These are phyloP conservation scores for Maconellicoccus hirsutus DNA, from an alignment of 1,140 invertebrate species.

Conservation along the genomic window DNA sequence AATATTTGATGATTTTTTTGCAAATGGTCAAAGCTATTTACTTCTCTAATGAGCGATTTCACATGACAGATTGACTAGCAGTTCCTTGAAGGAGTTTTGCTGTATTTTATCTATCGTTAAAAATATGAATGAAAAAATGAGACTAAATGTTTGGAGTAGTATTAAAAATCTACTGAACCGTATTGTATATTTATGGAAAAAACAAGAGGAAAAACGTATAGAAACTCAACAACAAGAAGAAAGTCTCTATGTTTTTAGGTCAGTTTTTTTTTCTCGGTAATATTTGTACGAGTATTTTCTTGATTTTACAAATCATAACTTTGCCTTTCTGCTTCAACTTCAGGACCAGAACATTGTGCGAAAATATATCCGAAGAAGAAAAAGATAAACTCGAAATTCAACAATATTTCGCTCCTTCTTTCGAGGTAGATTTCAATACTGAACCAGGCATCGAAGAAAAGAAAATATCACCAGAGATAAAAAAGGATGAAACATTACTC, in stretches of 20 bases:
- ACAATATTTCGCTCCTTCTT: constrained; percentile 62
- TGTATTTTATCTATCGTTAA: constrained; percentile 34
- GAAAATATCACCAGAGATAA: background rate
- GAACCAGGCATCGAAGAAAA: constrained; percentile 33
- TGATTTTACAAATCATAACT: too few species aligned
- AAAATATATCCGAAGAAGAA: constrained; percentile 58
- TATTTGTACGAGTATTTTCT: too few species aligned
- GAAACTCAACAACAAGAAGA: constrained; percentile 59
- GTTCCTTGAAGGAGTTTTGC: constrained; percentile 49
- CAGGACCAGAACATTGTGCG: constrained; percentile 16
- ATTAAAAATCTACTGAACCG: constrained; percentile 45
- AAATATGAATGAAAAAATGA: constrained; percentile 28
- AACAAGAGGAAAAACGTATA: constrained; percentile 54
- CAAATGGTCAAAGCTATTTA: background rate
- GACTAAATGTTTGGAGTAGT: constrained; percentile 29
- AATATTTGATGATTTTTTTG: background rate
- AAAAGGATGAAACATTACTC: background rate
- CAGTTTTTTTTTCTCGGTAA: background rate
- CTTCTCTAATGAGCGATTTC: background rate
- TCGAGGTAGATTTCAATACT: constrained; percentile 54
- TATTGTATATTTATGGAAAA: constrained; percentile 58
- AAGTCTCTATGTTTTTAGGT: constrained; percentile 52
- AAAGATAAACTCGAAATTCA: constrained; percentile 54
- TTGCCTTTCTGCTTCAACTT: background rate
- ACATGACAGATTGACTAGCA: constrained; percentile 47